Evolutionary conservation across 1,140 invertebrate genomes (phyloP).

Genomic region (Spodoptera litura): DNA sequence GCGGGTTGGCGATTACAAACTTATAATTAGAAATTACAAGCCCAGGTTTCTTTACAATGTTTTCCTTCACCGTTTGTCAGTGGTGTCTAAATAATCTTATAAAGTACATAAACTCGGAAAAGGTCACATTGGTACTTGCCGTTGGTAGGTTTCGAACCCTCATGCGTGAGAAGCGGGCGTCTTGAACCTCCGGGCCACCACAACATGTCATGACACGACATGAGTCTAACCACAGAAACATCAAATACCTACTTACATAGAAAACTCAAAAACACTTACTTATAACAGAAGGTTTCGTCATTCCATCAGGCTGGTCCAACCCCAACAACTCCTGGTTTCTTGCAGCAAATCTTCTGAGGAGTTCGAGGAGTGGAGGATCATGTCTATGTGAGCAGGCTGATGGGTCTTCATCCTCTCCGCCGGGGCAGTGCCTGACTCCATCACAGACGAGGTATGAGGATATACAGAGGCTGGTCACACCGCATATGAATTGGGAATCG

Average conservation of each 20-base stretch:
- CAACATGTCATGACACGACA: no score
- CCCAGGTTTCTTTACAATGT: no score
- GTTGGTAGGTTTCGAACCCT: no score
- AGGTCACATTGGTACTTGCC: no score
- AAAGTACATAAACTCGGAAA: no score
- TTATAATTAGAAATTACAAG: no score
- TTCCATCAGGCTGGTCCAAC: slow-evolving; percentile 71
- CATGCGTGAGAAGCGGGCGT: no score
- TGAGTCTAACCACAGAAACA: no score
- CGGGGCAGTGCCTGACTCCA: slow-evolving; percentile 87
- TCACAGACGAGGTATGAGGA: slow-evolving; percentile 88
- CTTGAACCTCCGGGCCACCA: no score
- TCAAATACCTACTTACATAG: not conserved
- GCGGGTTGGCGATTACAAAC: no score
- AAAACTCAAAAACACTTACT: slow-evolving; percentile 65
- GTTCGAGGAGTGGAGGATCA: slow-evolving; percentile 76
- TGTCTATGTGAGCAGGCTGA: slow-evolving; percentile 69
- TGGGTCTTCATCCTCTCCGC: slow-evolving; percentile 83
- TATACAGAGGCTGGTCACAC: slow-evolving; percentile 84
- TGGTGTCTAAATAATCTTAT: no score
- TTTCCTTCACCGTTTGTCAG: no score
- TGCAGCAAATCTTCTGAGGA: slow-evolving; percentile 76
- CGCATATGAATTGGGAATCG: slow-evolving; percentile 77
- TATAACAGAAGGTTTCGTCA: slow-evolving; percentile 80
- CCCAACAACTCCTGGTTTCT: slow-evolving; percentile 80